Evolutionary conservation across 2,888 invertebrate species (phyloP).

Genomic region (Mamestra brassicae): DNA sequence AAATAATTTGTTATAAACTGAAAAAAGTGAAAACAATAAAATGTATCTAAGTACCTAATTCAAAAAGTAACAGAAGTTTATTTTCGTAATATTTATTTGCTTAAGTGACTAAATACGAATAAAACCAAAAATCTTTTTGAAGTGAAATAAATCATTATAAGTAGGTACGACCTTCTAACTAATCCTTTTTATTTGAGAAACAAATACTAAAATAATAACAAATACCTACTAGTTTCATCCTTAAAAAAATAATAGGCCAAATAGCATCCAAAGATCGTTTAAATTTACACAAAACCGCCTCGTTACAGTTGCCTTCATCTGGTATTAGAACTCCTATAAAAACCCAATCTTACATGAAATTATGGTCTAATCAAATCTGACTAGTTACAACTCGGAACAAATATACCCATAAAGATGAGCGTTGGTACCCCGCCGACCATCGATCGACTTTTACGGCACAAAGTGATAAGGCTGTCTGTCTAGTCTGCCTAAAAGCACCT

Average conservation of each 20-base stretch:
- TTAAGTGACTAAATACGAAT: too few species aligned
- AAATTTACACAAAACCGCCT: not conserved
- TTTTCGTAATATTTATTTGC: too few species aligned
- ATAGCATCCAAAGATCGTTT: not conserved
- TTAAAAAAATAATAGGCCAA: not conserved
- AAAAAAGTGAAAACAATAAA: not conserved
- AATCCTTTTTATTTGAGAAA: not conserved
- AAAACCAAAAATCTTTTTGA: too few species aligned
- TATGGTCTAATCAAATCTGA: not conserved
- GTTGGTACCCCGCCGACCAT: conserved; percentile 1
- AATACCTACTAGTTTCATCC: not conserved
- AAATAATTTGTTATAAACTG: conserved; percentile 15
- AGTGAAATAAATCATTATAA: not conserved
- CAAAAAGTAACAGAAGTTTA: not conserved
- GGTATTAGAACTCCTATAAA: not conserved
- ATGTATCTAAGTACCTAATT: not conserved
- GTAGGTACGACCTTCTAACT: not conserved
- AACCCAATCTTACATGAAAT: not conserved
- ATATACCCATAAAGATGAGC: not conserved
- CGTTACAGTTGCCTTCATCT: not conserved
- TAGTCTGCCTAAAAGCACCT: conserved; percentile 1
- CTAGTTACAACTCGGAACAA: not conserved
- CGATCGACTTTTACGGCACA: conserved; percentile 16
- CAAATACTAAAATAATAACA: not conserved
- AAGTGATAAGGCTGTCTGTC: conserved; percentile 4